Conservation (phyloP, 2,888 invertebrate genomes). For the Andrena trimmerana region DNA sequence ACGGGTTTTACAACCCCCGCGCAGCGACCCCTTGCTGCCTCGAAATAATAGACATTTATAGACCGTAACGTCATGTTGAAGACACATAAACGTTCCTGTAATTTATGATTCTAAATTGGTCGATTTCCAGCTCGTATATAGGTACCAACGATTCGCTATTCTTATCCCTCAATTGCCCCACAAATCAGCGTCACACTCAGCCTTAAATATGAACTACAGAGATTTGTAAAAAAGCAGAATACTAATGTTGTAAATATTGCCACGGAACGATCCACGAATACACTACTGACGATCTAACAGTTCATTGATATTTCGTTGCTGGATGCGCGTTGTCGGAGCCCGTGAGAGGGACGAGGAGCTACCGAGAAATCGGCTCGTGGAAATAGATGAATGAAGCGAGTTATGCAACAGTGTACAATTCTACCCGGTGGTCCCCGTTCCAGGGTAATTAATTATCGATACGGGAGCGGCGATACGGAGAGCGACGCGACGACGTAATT, state of each 20-base stretch:
- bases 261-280: no score
- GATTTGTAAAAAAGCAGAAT: no score
- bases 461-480: slow-evolving; percentile 5
- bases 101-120: slow-evolving; percentile 53
- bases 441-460: slow-evolving; percentile 19
- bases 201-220: no score
- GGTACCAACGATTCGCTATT: background rate
- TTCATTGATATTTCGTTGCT: no score
- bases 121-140: slow-evolving; percentile 8
- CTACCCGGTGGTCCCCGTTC: background rate
- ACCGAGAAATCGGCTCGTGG: background rate
- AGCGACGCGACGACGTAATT: slow-evolving; percentile 34
- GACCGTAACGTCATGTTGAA: slow-evolving; percentile 54
- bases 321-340: no score
- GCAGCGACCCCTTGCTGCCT: slow-evolving; percentile 29
- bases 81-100: slow-evolving; percentile 53
- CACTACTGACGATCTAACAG: no score
- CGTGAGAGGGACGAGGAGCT: background rate
- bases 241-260: no score
- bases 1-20: slow-evolving; percentile 47
- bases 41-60: slow-evolving; percentile 67
- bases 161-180: background rate
- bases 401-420: slow-evolving; percentile 16
- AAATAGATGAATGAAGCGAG: background rate
- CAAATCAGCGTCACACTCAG: no score